Conservation (phyloP, 2,797 vertebrate genomes). For the Falco berigora region DNA sequence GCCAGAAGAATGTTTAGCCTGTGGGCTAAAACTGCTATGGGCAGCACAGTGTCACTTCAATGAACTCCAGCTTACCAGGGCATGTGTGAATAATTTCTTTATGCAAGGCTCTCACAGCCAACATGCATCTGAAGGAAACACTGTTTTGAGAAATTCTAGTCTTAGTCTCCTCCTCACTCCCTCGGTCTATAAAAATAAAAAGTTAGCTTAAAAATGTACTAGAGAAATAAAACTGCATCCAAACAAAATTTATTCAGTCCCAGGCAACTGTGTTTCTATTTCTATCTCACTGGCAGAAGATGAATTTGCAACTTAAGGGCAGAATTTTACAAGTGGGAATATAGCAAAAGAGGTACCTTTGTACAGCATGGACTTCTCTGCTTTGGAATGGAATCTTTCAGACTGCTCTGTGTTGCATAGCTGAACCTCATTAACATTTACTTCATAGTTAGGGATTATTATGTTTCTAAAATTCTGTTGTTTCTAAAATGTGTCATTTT, state of each 20-base stretch:
- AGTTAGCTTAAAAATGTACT: slow-evolving; percentile 29
- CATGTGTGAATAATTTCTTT: slow-evolving; percentile 57
- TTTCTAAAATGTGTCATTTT: not conserved
- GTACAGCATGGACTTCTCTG: not conserved
- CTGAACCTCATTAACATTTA: not conserved
- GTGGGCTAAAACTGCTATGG: not conserved
- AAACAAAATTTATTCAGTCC: slow-evolving; percentile 29
- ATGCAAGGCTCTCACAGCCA: slow-evolving; percentile 11
- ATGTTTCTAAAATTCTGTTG: not conserved
- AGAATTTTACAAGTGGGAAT: slow-evolving; percentile 7
- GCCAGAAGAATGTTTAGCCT: slow-evolving; percentile 45
- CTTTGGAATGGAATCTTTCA: not conserved
- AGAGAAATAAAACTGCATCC: slow-evolving; percentile 48
- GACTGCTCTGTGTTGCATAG: not conserved
- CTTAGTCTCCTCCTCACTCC: not conserved
- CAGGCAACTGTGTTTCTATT: slow-evolving; percentile 1
- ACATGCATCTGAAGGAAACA: not conserved
- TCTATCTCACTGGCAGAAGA: slow-evolving; percentile 13
- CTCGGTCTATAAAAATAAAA: slow-evolving; percentile 29
- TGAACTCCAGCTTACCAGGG: slow-evolving; percentile 32
- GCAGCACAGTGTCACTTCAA: slow-evolving; percentile 43
- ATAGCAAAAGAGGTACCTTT: not conserved
- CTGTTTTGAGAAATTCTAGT: slow-evolving; percentile 7
- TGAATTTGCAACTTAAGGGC: not conserved
- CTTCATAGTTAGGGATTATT: not conserved